Base-by-base conservation (phyloP, 2,113 vertebrate species). In the Bettongia penicillata region DNA sequence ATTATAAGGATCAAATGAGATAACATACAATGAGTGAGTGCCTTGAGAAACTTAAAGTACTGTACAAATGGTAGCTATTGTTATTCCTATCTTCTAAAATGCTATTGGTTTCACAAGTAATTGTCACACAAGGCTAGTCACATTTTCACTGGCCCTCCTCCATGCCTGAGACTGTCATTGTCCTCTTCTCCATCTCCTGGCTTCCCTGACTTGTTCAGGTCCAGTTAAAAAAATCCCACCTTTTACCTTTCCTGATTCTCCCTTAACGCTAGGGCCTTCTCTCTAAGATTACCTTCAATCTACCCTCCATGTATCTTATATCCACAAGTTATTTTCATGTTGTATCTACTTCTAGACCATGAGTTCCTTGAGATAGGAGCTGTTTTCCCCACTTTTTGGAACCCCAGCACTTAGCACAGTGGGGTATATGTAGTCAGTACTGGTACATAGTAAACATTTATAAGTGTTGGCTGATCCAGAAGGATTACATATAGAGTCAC, bases 71-170 rank as follows among this genome's bases (percentile, higher is more conserved):
- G 43, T 43, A 84, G 7, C 19, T 84, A 22, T n/a, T 77, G n/a
- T 43, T 84, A 84, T 43, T 84, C 68, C n/a, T 89, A 50, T 28
- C 43, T 93, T 50, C 14, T 43, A 50, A 95, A 93, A 91, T 24
- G 84, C 91, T 90, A 26, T 91, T 93, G 5, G 53, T 95, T 96
- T 93, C 89, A 92, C 90, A 93, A 93, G 89, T 95, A 77, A 90
- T 92, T 10, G 43, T 89, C 94, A 90, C 8, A 92, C 51, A 19
- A 61, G 43, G 11, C 31, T 48, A 57, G 1, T 51, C 90, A 9
- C 95, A 77, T 93, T 84, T 43, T 43, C 68, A 84, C 19, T 43
- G 68, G 68, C 16, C 1, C 2, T 19, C 19, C 16, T 84, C n/a
- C 19, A 43, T 43, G 16, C 16, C 37, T 43, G 19, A 7, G 6